Evolutionary conservation across 2,797 vertebrate genomes (phyloP).

Genomic region (Rhynchotus rufescens): DNA sequence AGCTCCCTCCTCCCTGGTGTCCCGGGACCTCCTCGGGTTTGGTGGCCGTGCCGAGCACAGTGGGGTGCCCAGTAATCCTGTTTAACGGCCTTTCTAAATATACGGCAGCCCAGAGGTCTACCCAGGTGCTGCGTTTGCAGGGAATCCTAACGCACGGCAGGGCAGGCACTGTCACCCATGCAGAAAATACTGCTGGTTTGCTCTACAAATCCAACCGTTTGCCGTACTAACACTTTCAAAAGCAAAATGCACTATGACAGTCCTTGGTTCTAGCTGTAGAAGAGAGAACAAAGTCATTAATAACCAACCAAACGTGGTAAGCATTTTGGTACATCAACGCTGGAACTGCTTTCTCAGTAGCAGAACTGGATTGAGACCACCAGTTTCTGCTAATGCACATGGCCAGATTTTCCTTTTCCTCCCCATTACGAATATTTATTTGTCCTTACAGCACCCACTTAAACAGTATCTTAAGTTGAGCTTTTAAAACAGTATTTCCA

Average conservation of each 20-base stretch:
- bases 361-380: fast-evolving
- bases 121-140: slow-evolving; percentile 3
- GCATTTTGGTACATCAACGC: neutral
- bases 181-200: neutral
- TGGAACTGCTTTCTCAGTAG: neutral
- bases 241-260: neutral
- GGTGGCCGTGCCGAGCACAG: neutral
- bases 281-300: neutral
- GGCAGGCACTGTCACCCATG: slow-evolving; percentile 19
- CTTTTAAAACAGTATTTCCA: neutral
- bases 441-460: neutral
- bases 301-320: neutral
- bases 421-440: neutral
- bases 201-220: neutral
- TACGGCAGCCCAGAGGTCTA: slow-evolving; percentile 22
- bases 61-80: neutral
- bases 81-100: slow-evolving; percentile 54
- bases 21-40: neutral
- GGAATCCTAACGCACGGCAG: neutral
- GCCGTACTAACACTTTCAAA: neutral
- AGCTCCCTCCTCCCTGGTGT: neutral
- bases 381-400: fast-evolving
- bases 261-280: neutral
- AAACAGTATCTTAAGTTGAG: fast-evolving
- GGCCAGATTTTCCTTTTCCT: neutral